phyloP scores from a whole-genome alignment of 2,113 vertebrate species.

The Hirundichthys speculiger region DNA sequence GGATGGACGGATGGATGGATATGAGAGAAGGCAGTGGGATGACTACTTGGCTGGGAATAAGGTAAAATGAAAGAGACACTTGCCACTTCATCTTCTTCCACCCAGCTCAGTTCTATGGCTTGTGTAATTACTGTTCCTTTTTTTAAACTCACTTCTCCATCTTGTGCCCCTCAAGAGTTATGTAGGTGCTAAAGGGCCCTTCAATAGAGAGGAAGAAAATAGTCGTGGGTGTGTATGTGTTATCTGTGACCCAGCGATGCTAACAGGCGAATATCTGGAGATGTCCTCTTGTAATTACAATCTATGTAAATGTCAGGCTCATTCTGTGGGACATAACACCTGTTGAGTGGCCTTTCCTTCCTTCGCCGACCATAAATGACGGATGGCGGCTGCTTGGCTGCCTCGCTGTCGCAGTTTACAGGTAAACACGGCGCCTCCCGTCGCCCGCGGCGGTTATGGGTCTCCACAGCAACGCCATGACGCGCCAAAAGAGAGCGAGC shows the following conservation, averaged over 20 bases:
- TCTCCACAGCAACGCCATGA: constrained; percentile 76
- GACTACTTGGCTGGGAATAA: constrained; percentile 35
- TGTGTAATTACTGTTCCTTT: constrained; percentile 60
- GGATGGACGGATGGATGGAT: too few relatives aligned
- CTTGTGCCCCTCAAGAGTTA: constrained; percentile 36
- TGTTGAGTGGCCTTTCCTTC: constrained; percentile 39
- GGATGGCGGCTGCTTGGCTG: constrained; percentile 35
- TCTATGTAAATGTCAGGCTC: constrained; percentile 21
- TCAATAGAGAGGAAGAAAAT: constrained; percentile 46
- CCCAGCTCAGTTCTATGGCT: constrained; percentile 44
- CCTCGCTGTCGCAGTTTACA: constrained; percentile 35
- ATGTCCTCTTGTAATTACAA: constrained; percentile 37
- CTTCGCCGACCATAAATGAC: neutral
- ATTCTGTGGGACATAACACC: constrained; percentile 19
- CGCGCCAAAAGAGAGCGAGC: constrained; percentile 60
- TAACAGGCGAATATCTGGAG: constrained; percentile 37
- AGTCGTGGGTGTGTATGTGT: constrained; percentile 19
- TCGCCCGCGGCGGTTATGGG: constrained; percentile 58
- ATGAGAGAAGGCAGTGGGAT: neutral
- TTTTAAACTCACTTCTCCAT: constrained; percentile 33
- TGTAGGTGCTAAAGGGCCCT: constrained; percentile 55
- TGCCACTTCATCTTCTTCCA: constrained; percentile 43
- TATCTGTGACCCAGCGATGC: constrained; percentile 14
- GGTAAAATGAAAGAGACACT: constrained; percentile 31
- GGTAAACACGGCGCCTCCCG: constrained; percentile 57